A percentile compares a stretch with the other conserved stretches of the same genome.
These are phyloP conservation scores for Aphelenchoides besseyi DNA, from an alignment of 1,140 invertebrate species.

Conservation along the genomic window DNA sequence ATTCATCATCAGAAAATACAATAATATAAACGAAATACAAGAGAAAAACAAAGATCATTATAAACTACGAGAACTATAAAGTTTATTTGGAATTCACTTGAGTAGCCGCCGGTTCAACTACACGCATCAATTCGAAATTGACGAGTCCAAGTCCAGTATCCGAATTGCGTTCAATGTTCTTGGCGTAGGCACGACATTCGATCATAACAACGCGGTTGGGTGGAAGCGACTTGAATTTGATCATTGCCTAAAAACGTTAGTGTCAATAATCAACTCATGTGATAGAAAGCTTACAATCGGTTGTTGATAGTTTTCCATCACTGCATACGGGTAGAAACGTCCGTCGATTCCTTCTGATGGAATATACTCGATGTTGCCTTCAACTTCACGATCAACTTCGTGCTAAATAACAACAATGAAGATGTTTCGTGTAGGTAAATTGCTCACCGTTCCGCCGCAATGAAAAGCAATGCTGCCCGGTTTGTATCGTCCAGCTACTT, in stretches of 20 bases:
- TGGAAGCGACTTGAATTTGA: conserved; percentile 59
- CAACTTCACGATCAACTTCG: conserved; percentile 50
- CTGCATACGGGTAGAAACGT: conserved; percentile 57
- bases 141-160: conserved; percentile 51
- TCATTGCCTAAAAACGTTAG: conserved; percentile 57
- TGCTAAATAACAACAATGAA: conserved; percentile 39
- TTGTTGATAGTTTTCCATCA: conserved; percentile 60
- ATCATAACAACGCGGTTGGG: conserved; percentile 59
- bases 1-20: no score
- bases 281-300: conserved; percentile 56
- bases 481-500: conserved; percentile 54
- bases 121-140: conserved; percentile 47
- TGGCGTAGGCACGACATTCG: conserved; percentile 59
- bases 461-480: conserved; percentile 49
- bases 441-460: conserved; percentile 50
- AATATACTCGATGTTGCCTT: conserved; percentile 53
- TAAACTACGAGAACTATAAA: not conserved
- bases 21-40: not conserved
- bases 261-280: not conserved
- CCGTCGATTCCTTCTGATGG: conserved; percentile 56
- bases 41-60: not conserved
- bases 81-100: not conserved
- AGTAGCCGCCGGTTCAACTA: not conserved
- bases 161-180: conserved; percentile 57
- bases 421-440: not conserved